Conservation (phyloP, 2,888 invertebrate genomes). For the Orgyia antiqua region DNA sequence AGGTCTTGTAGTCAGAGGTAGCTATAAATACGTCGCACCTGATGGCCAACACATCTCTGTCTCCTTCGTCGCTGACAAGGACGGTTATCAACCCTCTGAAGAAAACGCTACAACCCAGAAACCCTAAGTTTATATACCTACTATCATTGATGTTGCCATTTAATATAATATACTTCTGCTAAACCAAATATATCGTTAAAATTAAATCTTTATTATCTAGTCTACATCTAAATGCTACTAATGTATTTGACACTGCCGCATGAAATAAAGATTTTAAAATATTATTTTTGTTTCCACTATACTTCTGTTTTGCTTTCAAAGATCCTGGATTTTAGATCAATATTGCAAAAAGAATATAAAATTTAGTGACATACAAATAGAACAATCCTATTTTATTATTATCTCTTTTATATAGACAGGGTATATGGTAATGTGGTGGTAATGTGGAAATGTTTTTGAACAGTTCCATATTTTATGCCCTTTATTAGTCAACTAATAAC, state of each 20-base stretch:
- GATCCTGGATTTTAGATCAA: too few species aligned
- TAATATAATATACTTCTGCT: constrained; percentile 3
- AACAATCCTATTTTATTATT: too few species aligned
- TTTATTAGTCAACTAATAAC: too few species aligned
- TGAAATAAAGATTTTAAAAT: constrained; percentile 25
- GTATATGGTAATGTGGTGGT: too few species aligned
- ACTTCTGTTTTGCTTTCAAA: too few species aligned
- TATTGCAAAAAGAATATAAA: too few species aligned
- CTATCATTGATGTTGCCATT: constrained; percentile 1
- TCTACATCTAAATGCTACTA: constrained; percentile 15
- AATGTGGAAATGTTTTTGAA: too few species aligned
- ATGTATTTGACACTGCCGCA: constrained; percentile 22
- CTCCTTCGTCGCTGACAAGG: constrained; percentile 79
- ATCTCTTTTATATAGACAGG: too few species aligned
- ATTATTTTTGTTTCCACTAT: too few species aligned
- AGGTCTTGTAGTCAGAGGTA: constrained; percentile 79
- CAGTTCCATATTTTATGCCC: too few species aligned
- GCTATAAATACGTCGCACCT: constrained; percentile 80
- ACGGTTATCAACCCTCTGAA: constrained; percentile 77
- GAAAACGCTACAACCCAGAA: constrained; percentile 30
- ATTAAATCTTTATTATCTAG: constrained; percentile 21
- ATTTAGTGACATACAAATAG: too few species aligned
- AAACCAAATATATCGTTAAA: constrained; percentile 33
- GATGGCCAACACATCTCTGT: constrained; percentile 82
- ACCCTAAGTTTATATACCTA: constrained; percentile 15